Evolutionary conservation across 2,113 vertebrate genomes (phyloP), one percentile per base, ranked within the genome.

Genomic region (Apteryx mantelli): DNA sequence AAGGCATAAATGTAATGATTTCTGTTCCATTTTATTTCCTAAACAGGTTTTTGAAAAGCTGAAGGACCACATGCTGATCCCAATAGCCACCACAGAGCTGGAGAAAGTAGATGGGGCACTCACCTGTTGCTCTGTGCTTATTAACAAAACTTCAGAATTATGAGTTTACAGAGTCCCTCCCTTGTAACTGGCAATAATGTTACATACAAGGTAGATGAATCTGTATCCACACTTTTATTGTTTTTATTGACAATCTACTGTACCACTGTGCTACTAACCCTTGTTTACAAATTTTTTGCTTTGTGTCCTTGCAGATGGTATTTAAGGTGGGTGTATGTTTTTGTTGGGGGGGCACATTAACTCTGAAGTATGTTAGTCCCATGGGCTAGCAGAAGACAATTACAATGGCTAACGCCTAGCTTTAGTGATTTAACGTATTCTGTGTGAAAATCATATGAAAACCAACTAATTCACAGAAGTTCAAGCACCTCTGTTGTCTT

Each of bases 31-130:
- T 94, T 84, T 78, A 38, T 93, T 91, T 88, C 74, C 71, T 44
- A 42, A 88, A 69, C 95, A 99, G 99, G 99, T 99, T 55, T 99
- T 99, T 95, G 99, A 99, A 97, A 99, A 99, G 95, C 98, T 99
- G 97, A 99, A 99, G 98, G 99, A 99, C 97, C 97, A 99, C 98
- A 99, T 99, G 98, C 98, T 99, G 98, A 99, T 99, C 88, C 99
- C 99, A 0, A 98, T 99, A 95, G 97, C 98, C 95, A 98, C 98
- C 91, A 92, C 93, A 73, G 99, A 99, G 98, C 98, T 98, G 96
- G 97, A 95, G 82, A 99, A 99, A 97, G 98, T 99, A 96, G 99
- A 99, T 0, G 99, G 99, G 46, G 56, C 97, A 40, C 98, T 99
- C 86, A 99, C 99, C 79, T 99, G 99, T 98, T 98, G 98, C 96